Evolutionary conservation across 1,140 invertebrate genomes (phyloP).

Genomic region (Nymphalis io): DNA sequence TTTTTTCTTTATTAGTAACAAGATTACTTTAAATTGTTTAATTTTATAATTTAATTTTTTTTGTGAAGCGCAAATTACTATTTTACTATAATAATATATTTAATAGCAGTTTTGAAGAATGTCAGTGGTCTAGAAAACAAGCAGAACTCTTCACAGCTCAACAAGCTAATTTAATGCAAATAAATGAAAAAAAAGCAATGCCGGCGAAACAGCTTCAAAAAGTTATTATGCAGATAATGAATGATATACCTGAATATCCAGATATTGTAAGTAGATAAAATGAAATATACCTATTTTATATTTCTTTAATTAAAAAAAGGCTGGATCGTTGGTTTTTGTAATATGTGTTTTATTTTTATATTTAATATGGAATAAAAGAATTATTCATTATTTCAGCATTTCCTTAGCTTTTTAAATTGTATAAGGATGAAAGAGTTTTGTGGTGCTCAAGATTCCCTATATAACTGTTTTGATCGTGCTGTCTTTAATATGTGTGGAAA

Average conservation of each 20-base stretch:
- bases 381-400: conserved; percentile 85
- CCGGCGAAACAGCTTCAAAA: conserved; percentile 88
- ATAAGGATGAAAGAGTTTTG: conserved; percentile 93
- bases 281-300: no score
- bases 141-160: conserved; percentile 93
- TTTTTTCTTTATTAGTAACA: no score
- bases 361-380: neutral
- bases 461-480: conserved; percentile 92
- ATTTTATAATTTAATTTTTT: no score
- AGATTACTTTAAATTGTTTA: no score
- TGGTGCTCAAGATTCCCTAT: conserved; percentile 90
- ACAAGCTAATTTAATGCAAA: conserved; percentile 90
- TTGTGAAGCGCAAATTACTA: no score
- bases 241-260: conserved; percentile 89
- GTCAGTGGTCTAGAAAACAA: conserved; percentile 90
- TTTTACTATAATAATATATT: no score
- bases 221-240: conserved; percentile 88
- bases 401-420: conserved; percentile 94
- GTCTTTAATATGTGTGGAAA: conserved; percentile 76
- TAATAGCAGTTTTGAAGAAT: conserved; percentile 74
- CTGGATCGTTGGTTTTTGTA: no score
- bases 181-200: conserved; percentile 89
- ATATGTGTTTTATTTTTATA: no score
- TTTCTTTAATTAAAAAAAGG: no score
- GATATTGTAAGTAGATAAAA: conserved; percentile 85